Evolutionary conservation across 2,113 vertebrate genomes (phyloP).

Genomic region (Rhinolophus ferrumequinum): DNA sequence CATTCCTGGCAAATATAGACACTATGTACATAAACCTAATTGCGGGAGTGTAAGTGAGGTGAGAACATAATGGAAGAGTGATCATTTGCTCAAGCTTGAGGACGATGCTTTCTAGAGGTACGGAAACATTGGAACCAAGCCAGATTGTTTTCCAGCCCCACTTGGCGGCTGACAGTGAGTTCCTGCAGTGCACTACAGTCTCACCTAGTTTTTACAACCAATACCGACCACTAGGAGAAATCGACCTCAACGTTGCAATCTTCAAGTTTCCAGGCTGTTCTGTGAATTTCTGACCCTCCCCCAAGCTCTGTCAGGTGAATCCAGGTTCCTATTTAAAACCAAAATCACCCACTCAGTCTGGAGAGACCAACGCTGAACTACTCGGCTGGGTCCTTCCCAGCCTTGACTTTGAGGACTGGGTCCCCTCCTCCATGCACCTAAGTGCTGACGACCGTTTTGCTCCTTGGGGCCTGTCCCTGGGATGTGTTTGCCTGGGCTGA

Average conservation of each 20-base stretch:
- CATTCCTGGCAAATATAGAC: background rate
- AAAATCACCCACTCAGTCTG: background rate
- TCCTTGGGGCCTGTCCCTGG: background rate
- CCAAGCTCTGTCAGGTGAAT: background rate
- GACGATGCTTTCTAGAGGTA: background rate
- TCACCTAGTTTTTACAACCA: background rate
- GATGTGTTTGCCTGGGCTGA: background rate
- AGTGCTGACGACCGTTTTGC: background rate
- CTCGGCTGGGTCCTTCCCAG: background rate
- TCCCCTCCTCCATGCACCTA: background rate
- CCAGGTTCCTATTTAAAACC: background rate
- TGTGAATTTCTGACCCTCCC: background rate
- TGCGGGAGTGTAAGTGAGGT: background rate
- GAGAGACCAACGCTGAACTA: background rate
- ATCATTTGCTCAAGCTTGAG: background rate
- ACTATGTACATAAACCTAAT: background rate
- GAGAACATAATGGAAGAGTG: background rate
- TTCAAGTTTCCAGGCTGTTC: background rate
- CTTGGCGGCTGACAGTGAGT: background rate
- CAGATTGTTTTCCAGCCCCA: background rate
- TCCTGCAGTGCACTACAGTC: background rate
- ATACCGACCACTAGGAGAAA: background rate
- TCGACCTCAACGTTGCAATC: background rate
- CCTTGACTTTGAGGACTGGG: background rate
- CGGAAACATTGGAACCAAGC: background rate